Evolutionary conservation across 2,888 invertebrate genomes (phyloP).

Genomic region (Drosophila austrosaltans): DNA sequence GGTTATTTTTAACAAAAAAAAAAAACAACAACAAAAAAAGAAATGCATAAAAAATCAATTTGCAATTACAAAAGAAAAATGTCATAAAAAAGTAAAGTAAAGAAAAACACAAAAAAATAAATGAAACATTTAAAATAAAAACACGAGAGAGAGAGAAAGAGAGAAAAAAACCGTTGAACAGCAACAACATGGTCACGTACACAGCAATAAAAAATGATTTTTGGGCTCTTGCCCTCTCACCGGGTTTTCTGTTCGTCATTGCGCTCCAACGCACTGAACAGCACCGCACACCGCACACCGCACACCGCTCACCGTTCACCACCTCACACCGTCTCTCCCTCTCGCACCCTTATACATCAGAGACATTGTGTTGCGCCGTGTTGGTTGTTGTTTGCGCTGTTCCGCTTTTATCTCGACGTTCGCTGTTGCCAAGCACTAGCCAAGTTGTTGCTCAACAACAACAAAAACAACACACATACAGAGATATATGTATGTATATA

Average conservation of each 20-base stretch:
- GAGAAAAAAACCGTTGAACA: conserved; percentile 30
- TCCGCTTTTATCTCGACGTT: conserved; percentile 65
- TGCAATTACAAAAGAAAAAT: conserved; percentile 51
- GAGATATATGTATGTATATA: not conserved
- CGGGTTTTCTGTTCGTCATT: not conserved
- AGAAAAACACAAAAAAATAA: conserved; percentile 15
- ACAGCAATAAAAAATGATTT: conserved; percentile 55
- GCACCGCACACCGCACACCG: not conserved
- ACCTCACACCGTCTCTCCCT: not conserved
- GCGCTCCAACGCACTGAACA: not conserved
- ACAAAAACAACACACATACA: not conserved
- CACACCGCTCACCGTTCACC: not conserved
- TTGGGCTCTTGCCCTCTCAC: conserved; percentile 49
- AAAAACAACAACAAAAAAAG: conserved; percentile 4
- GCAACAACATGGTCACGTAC: conserved; percentile 64
- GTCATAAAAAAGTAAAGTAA: conserved; percentile 36
- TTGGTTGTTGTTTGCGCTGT: conserved; percentile 27
- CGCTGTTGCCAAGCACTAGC: conserved; percentile 69
- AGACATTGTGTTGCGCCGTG: not conserved
- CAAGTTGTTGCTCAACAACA: conserved; percentile 14
- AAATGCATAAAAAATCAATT: conserved; percentile 53
- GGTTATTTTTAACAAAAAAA: not conserved
- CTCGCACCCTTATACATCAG: no score
- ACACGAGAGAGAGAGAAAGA: conserved; percentile 13
- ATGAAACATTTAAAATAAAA: conserved; percentile 25